phyloP scores from a whole-genome alignment of 2,888 invertebrate species.

The Callyntrura sp. region DNA sequence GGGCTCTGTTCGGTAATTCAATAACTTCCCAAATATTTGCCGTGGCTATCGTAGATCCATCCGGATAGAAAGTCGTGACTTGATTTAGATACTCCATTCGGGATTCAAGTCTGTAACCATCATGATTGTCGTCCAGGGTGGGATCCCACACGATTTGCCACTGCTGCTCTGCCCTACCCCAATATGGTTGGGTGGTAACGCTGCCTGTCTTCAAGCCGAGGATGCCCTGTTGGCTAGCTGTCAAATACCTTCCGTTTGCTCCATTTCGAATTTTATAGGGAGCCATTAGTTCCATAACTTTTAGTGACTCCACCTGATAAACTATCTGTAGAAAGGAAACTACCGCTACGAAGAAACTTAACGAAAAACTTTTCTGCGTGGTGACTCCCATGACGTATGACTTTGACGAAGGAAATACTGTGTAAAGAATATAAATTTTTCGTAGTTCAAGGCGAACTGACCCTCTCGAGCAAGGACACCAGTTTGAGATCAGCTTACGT shows the following conservation, averaged over 20 bases:
- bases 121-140: conserved; percentile 69
- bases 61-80: conserved; percentile 80
- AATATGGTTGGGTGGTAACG: conserved; percentile 74
- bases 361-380: background rate
- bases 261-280: conserved; percentile 77
- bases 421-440: background rate
- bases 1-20: conserved; percentile 63
- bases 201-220: conserved; percentile 76
- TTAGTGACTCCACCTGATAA: conserved; percentile 28
- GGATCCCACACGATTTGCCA: conserved; percentile 80
- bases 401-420: background rate
- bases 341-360: conserved; percentile 15
- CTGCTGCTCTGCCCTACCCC: conserved; percentile 62
- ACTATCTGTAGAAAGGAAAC: conserved; percentile 56
- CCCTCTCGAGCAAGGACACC: conserved; percentile 22
- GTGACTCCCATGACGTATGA: background rate
- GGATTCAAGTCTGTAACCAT: conserved; percentile 79
- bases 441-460: conserved; percentile 12
- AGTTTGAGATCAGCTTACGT: conserved; percentile 74
- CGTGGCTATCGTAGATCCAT: conserved; percentile 76
- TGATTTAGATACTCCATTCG: conserved; percentile 78
- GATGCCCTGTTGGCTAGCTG: conserved; percentile 78
- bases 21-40: conserved; percentile 81
- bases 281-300: conserved; percentile 81
- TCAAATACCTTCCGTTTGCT: conserved; percentile 72